Evolutionary conservation across 2,888 invertebrate genomes (phyloP), one percentile per base, ranked within the genome.

Genomic region (Icerya purchasi): DNA sequence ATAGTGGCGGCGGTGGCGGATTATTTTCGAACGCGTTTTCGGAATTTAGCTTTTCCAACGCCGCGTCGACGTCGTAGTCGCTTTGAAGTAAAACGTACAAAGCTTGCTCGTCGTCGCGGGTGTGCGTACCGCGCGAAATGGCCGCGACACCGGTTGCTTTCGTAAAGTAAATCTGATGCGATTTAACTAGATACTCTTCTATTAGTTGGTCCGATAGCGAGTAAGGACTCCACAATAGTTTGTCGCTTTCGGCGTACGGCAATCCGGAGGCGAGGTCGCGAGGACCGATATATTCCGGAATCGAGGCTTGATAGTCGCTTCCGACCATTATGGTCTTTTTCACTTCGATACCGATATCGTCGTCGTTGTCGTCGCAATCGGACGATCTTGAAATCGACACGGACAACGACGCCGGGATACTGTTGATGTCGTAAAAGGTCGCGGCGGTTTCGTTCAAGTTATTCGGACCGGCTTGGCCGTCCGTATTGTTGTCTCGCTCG

Each of bases 51-150:
- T 81, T 80, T 65, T 84, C 83, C 58, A 93, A 72, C 0, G 94
- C 94, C 73, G 94, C 93, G 61, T 93, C 93, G n/a, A 84, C 78
- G 72, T 91, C 93, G 70, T 93, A 89, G 1, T 91, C 93, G 73
- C 94, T 94, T 70, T 94, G 93, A 58, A 91, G 82, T 20, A 96
- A 75, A 61, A 93, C 72, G 72, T 84, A 93, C 57, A 96, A 74
- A 0, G 93, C 92, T 73, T 93, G 86, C 68, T 89, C 88, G 70
- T 88, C 86, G 69, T 88, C 96, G 65, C 87, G 74, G 8, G 88
- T 77, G 69, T 89, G 88, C 66, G 77, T 78, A 18, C 89, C 89
- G 63, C 75, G 75, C 0, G 84, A 84, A 56, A 87, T 20, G 70
- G 74, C 66, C 70, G 74, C 70, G 68, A 76, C 69, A 68, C 78